phyloP scores from a whole-genome alignment of 1,140 invertebrate species.

The Neodiprion lecontei region DNA sequence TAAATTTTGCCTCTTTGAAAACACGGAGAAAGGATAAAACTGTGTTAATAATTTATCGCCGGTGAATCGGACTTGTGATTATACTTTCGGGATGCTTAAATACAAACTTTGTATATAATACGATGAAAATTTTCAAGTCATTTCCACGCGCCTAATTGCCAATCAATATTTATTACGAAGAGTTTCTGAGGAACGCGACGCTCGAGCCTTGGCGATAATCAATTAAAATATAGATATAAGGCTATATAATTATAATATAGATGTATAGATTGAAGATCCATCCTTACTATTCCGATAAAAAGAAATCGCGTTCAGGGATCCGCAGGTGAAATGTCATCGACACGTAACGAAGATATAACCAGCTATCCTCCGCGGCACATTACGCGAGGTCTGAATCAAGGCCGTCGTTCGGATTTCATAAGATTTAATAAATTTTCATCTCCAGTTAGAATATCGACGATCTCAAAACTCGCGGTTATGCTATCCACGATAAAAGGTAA shows the following conservation, averaged over 20 bases:
- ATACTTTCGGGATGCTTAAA: too few relatives aligned
- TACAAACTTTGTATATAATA: too few relatives aligned
- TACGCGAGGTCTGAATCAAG: slow-evolving; percentile 6
- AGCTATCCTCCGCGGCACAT: not conserved
- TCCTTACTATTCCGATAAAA: not conserved
- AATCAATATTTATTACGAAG: not conserved
- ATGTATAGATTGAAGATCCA: too few relatives aligned
- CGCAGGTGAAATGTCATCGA: not conserved
- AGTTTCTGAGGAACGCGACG: too few relatives aligned
- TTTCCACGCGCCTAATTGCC: not conserved
- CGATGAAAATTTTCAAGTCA: not conserved
- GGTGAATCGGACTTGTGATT: too few relatives aligned
- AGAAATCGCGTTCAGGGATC: not conserved
- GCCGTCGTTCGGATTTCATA: not conserved
- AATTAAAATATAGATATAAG: too few relatives aligned
- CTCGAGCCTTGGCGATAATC: too few relatives aligned
- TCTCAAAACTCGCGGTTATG: not conserved
- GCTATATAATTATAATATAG: too few relatives aligned
- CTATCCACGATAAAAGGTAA: not conserved
- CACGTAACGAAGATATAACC: not conserved
- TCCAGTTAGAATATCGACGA: not conserved
- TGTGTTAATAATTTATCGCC: too few relatives aligned
- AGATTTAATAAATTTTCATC: too few relatives aligned
- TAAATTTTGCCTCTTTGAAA: too few relatives aligned
- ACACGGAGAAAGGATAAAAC: too few relatives aligned